These are phyloP conservation scores for Ennomos quercinarius DNA, from an alignment of 2,888 invertebrate species.

Conservation along the genomic window DNA sequence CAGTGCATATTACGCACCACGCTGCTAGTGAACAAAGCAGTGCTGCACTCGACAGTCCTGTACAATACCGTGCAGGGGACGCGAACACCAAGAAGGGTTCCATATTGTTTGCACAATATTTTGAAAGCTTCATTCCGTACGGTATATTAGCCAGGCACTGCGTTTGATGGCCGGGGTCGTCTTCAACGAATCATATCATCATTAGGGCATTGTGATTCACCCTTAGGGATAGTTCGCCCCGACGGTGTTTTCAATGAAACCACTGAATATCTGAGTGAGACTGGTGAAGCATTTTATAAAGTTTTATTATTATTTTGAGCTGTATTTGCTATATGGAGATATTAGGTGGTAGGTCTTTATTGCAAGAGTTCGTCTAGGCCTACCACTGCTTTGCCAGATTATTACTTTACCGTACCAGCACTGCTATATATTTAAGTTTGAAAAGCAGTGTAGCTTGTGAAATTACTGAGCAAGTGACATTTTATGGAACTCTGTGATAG, in stretches of 20 bases:
- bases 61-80: conserved; percentile 55
- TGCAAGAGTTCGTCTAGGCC: too few species aligned
- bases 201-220: conserved; percentile 70
- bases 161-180: conserved; percentile 79
- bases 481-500: too few species aligned
- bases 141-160: conserved; percentile 78
- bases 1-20: conserved; percentile 31
- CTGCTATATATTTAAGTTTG: too few species aligned
- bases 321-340: neutral
- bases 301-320: conserved; percentile 22
- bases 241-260: conserved; percentile 52
- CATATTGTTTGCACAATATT: conserved; percentile 84
- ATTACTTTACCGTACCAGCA: too few species aligned
- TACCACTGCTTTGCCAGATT: too few species aligned
- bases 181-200: conserved; percentile 79
- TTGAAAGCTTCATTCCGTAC: conserved; percentile 84
- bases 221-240: conserved; percentile 45
- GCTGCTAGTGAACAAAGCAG: conserved; percentile 47
- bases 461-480: too few species aligned
- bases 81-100: conserved; percentile 69
- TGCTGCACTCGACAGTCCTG: conserved; percentile 67
- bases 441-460: too few species aligned
- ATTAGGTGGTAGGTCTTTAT: too few species aligned
- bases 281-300: conserved; percentile 24
- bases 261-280: conserved; percentile 50